Conservation (phyloP, 2,797 vertebrate genomes). For the Pseudochaenichthys georgianus region DNA sequence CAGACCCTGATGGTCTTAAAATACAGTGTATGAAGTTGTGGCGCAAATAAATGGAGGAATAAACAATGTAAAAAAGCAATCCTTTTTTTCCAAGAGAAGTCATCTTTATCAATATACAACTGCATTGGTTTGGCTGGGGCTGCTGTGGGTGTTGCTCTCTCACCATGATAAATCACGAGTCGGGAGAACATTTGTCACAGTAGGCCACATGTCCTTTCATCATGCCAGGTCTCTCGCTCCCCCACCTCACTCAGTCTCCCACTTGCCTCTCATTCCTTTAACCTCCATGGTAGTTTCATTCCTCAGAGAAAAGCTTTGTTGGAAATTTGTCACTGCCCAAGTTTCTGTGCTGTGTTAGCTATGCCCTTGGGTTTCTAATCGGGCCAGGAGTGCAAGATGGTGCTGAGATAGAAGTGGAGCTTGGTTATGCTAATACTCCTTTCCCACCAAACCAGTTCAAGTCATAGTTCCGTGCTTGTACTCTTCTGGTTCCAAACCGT, state of each 20-base stretch:
- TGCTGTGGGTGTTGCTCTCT: slow-evolving; percentile 38
- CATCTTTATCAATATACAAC: slow-evolving; percentile 35
- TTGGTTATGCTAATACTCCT: slow-evolving; percentile 2
- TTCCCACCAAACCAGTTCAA: too few species aligned
- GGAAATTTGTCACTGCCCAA: slow-evolving; percentile 69
- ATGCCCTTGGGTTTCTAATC: slow-evolving; percentile 67
- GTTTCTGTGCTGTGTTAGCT: slow-evolving; percentile 49
- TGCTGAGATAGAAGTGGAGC: slow-evolving; percentile 28
- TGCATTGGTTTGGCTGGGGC: slow-evolving; percentile 30
- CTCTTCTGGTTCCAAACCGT: too few species aligned
- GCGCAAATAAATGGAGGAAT: slow-evolving; percentile 8
- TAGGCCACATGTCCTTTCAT: slow-evolving; percentile 70
- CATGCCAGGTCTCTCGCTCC: slow-evolving; percentile 50
- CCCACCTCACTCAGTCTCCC: slow-evolving; percentile 16
- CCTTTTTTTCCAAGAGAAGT: slow-evolving; percentile 5
- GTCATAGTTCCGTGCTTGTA: too few species aligned
- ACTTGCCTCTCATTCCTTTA: slow-evolving; percentile 56
- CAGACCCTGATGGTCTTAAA: not conserved
- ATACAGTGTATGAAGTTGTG: not conserved
- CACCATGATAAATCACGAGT: slow-evolving; percentile 73
- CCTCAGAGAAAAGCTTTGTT: slow-evolving; percentile 70
- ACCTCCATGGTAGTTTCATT: slow-evolving; percentile 65
- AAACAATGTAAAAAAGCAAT: not conserved
- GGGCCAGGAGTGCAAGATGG: slow-evolving; percentile 42
- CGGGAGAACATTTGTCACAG: slow-evolving; percentile 71